A percentile compares a stretch with the other conserved stretches of the same genome.
phyloP scores from a whole-genome alignment of 1,140 invertebrate species.

The Cepaea nemoralis region DNA sequence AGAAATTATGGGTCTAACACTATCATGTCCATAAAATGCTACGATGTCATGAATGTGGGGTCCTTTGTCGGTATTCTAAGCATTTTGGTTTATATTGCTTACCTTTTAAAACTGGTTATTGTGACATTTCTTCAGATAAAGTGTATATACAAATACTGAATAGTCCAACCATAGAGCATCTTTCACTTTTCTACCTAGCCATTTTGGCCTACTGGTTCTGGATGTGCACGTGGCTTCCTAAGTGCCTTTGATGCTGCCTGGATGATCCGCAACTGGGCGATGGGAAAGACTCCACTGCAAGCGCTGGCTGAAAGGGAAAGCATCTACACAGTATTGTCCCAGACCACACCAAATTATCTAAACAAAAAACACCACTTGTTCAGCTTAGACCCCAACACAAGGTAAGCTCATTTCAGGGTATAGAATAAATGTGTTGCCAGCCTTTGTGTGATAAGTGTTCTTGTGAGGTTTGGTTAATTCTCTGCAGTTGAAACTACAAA shows the following conservation, averaged over 20 bases:
- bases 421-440: no score
- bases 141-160: neutral
- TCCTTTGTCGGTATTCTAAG: no score
- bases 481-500: no score
- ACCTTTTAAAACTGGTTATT: no score
- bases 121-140: no score
- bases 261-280: slow-evolving; percentile 89
- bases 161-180: neutral
- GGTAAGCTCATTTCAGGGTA: slow-evolving; percentile 52
- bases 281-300: slow-evolving; percentile 73
- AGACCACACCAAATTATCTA: slow-evolving; percentile 96
- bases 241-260: slow-evolving; percentile 96
- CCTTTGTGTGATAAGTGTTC: no score
- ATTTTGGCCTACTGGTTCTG: slow-evolving; percentile 98
- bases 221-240: slow-evolving; percentile 96
- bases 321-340: slow-evolving; percentile 89
- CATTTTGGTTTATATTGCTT: no score
- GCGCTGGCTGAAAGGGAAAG: slow-evolving; percentile 93
- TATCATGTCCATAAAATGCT: no score
- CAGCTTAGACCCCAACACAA: slow-evolving; percentile 88
- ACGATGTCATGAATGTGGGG: no score
- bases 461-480: no score
- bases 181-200: slow-evolving; percentile 78
- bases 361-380: slow-evolving; percentile 89
- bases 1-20: no score